Conservation (phyloP, 2,888 invertebrate species). For the Andrena chrysosceles region DNA sequence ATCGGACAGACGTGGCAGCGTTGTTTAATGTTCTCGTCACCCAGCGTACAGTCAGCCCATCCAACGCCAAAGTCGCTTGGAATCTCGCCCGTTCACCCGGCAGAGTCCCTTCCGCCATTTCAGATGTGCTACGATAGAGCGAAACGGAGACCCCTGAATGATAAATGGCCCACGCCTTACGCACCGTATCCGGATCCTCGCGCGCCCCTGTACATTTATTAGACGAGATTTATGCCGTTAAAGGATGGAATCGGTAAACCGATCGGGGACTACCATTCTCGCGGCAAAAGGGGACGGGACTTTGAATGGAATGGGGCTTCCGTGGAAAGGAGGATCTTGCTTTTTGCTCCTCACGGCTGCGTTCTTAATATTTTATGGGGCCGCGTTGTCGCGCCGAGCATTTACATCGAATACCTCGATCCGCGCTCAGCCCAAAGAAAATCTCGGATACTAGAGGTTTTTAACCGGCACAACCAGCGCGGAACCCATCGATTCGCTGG, state of each 20-base stretch:
- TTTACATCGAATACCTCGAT: slow-evolving; percentile 52
- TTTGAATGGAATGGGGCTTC: slow-evolving; percentile 22
- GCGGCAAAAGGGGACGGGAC: not conserved
- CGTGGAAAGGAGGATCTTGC: slow-evolving; percentile 16
- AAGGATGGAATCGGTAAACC: slow-evolving; percentile 55
- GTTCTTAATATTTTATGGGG: slow-evolving; percentile 52
- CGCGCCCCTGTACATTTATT: slow-evolving; percentile 52
- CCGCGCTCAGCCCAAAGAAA: slow-evolving; percentile 14
- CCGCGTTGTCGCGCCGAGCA: slow-evolving; percentile 39
- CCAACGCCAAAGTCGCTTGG: not conserved
- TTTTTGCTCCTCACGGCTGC: not conserved
- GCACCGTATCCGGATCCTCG: slow-evolving; percentile 39
- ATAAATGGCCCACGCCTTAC: slow-evolving; percentile 40
- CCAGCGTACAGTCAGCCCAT: not conserved
- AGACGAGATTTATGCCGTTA: slow-evolving; percentile 59
- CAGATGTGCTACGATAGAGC: slow-evolving; percentile 40
- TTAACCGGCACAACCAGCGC: slow-evolving; percentile 8
- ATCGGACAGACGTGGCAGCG: not conserved
- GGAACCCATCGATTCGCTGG: slow-evolving; percentile 5
- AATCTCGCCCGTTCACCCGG: not conserved
- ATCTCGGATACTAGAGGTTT: slow-evolving; percentile 15
- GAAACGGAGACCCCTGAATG: slow-evolving; percentile 55
- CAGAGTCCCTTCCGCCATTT: slow-evolving; percentile 20
- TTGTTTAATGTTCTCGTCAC: slow-evolving; percentile 7
- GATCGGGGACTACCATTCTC: slow-evolving; percentile 48